Evolutionary conservation across 2,888 invertebrate species (phyloP), one percentile per base, ranked within the genome.

Genomic region (Pelosia muscerda): DNA sequence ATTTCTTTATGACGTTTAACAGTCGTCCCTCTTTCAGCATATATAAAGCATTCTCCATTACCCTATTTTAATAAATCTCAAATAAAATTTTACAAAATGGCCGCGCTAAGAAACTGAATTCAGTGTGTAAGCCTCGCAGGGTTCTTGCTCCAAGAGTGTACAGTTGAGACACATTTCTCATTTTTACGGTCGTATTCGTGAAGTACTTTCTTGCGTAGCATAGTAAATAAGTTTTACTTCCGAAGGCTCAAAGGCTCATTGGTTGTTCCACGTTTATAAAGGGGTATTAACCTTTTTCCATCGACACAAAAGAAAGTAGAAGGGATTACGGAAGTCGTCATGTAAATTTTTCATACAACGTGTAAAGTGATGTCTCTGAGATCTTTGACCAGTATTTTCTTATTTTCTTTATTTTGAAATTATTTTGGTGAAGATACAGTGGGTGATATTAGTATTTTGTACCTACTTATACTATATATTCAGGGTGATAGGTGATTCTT

Each of bases 201-300:
- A 63, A 11, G 58, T 69, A 73, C 70, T 73, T 74, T 70, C 69
- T 67, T 62, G n/a, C 54, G 64, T 28, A 69, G 69, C 66, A 72
- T 76, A 69, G 83, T 76, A 78, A 77, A 82, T 77, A 75, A 78
- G 66, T 75, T 69, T 69, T 62, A 9, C 66, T 59, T 68, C 81
- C 72, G 76, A 38, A 54, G 76, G 78, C 31, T 26, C 66, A 54
- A 73, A 74, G 57, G 19, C 28, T 64, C 72, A 56, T 63, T 63
- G 63, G 19, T 23, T 10, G 42, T 19, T 42, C 19, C 54, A 23
- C 54, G 5, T 54, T 54, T 54, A 54, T 42, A 19, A 6, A 42
- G 19, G 42, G 19, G 42, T 42, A 42, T 42, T 42, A 42, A 42
- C 42, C 42, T 42, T 42, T 42, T 42, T 42, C 19, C 5, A 42